A percentile compares a stretch with the other conserved stretches of the same genome.
Conservation (phyloP, 2,113 vertebrate species). For the Peromyscus californicus region DNA sequence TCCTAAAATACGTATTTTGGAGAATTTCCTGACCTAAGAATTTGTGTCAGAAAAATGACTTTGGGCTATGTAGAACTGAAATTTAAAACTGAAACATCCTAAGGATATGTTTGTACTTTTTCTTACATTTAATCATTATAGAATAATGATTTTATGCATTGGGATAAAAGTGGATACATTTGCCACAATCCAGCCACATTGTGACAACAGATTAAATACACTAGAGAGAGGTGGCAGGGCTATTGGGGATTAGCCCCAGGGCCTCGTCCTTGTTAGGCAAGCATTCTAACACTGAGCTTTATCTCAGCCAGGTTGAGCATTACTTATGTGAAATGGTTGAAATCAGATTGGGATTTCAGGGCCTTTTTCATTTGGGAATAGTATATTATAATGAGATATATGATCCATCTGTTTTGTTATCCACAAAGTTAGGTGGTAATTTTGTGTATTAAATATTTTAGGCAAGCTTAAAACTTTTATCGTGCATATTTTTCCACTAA, state of each 20-base stretch:
- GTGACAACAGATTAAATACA: not conserved
- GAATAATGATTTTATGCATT: not conserved
- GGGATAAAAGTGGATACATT: not conserved
- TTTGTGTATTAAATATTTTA: not conserved
- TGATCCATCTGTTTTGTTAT: not conserved
- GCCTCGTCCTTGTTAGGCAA: not conserved
- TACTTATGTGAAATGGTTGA: not conserved
- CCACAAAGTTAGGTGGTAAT: not conserved
- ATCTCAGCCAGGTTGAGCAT: not conserved
- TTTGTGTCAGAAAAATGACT: constrained; percentile 36
- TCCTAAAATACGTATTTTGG: not conserved
- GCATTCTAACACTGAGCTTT: not conserved
- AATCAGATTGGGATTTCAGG: not conserved
- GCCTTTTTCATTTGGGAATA: not conserved
- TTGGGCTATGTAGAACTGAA: not conserved
- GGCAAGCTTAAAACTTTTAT: not conserved
- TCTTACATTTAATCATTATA: not conserved
- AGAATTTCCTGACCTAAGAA: not conserved
- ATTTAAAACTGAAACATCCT: constrained; percentile 8
- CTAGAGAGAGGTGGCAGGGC: too few relatives aligned
- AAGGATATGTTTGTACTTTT: not conserved
- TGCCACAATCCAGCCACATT: not conserved
- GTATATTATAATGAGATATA: not conserved
- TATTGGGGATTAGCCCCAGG: not conserved
- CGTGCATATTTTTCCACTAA: not conserved